Base-by-base conservation (phyloP, 2,888 invertebrate genomes). In the Ischnura elegans region DNA sequence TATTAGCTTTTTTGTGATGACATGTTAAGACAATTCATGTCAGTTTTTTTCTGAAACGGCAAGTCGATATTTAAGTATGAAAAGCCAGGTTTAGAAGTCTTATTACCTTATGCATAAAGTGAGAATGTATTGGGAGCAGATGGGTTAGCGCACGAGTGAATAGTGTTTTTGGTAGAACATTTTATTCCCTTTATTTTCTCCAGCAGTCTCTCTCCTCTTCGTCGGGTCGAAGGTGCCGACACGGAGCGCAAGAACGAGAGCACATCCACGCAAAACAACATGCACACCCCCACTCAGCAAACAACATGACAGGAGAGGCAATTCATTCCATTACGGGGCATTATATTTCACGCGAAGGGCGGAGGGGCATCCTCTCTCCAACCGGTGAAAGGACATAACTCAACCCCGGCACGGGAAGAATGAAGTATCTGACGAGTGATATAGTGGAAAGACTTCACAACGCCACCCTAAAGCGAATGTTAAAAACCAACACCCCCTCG, bases 401-500 rank as follows among this genome's bases (percentile, higher is more conserved):
- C 90, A 90, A 76, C 36, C 36, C 43, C 45, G 5, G 45, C 16
- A 45, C 43, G 6, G 25, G 25, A 66, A 90, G 90, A 90, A 90
- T 90, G 90, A 90, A 90, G 90, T 61, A 90, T 90, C 43, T 90
- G 90, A 45, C 90, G 90, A 90, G 25, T 90, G 43, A 61, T 61
- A 51, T 25, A 36, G 76, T 36, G 36, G 76, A 76, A n/a, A 61
- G 61, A 61, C 36, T 76, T 76, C 76, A 76, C 76, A 36, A 13
- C 36, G 36, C 36, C 76, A 29, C 36, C 66, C 66, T 5, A 25
- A 5, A 21, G 25, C 21, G 61, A 21, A 61, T 61, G 61, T 61
- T 61, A 25, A 61, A n/a, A 61, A 21, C 61, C 61, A 51, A 6
- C 61, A 76, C n/a, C 66, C 76, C 76, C 76, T 16, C 1, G n/a